Evolutionary conservation across 2,888 invertebrate genomes (phyloP).

Genomic region (Drosophila leonis): DNA sequence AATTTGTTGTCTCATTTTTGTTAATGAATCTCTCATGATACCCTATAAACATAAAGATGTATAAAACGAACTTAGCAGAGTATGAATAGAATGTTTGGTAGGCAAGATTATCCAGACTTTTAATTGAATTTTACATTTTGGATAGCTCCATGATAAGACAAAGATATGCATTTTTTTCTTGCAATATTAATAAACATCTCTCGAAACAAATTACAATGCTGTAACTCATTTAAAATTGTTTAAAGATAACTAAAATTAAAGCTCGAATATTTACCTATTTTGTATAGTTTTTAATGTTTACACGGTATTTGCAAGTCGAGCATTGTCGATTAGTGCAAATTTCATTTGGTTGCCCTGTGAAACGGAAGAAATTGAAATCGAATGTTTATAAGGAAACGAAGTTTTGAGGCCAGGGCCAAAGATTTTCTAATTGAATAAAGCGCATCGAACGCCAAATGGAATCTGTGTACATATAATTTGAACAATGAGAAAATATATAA

Average conservation of each 20-base stretch:
- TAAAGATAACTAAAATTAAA: no score
- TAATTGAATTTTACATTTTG: background rate
- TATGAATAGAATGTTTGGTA: background rate
- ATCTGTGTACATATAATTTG: slow-evolving; percentile 2
- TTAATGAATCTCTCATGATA: background rate
- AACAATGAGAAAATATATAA: slow-evolving; percentile 18
- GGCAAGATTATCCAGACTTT: background rate
- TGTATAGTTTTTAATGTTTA: background rate
- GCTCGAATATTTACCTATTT: no score
- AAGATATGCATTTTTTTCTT: background rate
- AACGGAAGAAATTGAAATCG: slow-evolving; percentile 49
- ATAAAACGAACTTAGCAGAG: background rate
- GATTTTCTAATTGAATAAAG: slow-evolving; percentile 30
- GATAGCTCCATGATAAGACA: background rate
- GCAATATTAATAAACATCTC: background rate
- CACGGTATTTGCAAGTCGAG: slow-evolving; percentile 11
- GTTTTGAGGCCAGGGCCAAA: slow-evolving; percentile 49
- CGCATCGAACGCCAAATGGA: slow-evolving; percentile 15
- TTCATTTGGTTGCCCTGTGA: slow-evolving; percentile 38
- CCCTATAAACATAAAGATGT: background rate
- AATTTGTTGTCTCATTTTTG: background rate
- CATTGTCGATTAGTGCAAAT: background rate
- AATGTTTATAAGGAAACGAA: slow-evolving; percentile 48
- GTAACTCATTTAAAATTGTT: no score
- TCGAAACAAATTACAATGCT: background rate